Base-by-base conservation (phyloP, 2,797 vertebrate species). In the Poeciliopsis infans region DNA sequence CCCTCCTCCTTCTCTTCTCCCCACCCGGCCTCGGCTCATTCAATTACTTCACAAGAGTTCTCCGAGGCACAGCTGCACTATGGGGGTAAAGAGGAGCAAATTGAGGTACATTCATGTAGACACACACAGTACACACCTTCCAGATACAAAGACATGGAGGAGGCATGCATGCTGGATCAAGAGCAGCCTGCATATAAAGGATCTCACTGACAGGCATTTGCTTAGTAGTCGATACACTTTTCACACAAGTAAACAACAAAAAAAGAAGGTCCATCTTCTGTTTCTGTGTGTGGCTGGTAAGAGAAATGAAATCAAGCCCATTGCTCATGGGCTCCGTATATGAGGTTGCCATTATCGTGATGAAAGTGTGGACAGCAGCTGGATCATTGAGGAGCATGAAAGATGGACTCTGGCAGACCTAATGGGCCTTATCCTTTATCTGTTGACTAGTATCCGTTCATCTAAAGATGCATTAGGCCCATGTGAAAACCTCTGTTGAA, bases 11-110 rank as follows among this genome's bases (percentile, higher is more conserved):
- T 89, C 87, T 89, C 88, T 88, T 87, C 89, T 88, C 90, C 87
- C 49, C 73, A 75, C 51, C 36, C 88, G 82, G 83, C 89, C 81
- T 83, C 78, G 20, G 92, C 91, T 93, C 94, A 93, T 95, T 94
- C 95, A 94, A 95, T 95, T 95, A 95, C 92, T 91, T 85, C 88
- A 91, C 89, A 92, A 95, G 94, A 94, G 95, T 95, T 94, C 91
- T 94, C 94, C 43, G 89, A 94, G 91, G 91, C 93, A 91, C 93
- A 93, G 93, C 93, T 94, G 92, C 90, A 90, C 92, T 90, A 88
- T 92, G 92, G 93, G 93, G 93, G 92, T 92, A 92, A 94, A 93
- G 91, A 93, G 91, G 88, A 91, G 91, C 85, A 94, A 93, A 94
- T 94, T 94, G 92, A 94, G 84, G 92, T 92, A 92, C 91, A 89